Conservation (phyloP, 2,888 invertebrate species). For the Rosalia funebris region DNA sequence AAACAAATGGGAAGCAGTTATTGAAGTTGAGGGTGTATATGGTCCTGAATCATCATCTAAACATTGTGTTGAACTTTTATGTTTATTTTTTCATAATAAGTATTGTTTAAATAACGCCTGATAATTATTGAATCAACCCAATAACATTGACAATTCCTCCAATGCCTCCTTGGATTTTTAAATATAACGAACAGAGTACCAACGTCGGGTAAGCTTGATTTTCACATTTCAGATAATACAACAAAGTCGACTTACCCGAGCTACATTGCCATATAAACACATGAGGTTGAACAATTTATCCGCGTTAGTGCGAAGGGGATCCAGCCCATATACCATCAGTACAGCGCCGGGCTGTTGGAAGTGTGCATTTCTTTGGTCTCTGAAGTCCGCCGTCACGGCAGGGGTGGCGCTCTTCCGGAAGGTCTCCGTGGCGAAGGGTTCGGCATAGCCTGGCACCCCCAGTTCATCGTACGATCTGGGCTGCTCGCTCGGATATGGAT, state of each 20-base stretch:
- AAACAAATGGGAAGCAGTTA: too few species aligned
- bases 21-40: too few species aligned
- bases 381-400: conserved; percentile 54
- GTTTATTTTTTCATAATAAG: too few species aligned
- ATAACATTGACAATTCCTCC: too few species aligned
- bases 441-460: conserved; percentile 58
- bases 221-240: too few species aligned
- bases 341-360: conserved; percentile 83
- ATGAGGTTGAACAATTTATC: conserved; percentile 97
- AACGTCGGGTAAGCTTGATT: too few species aligned
- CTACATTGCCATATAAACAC: conserved; percentile 98
- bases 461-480: conserved; percentile 62
- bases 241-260: conserved; percentile 81
- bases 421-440: conserved; percentile 58
- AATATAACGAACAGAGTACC: too few species aligned
- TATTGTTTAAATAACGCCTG: too few species aligned
- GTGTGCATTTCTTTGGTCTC: conserved; percentile 55
- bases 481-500: conserved; percentile 58
- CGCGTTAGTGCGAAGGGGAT: conserved; percentile 92
- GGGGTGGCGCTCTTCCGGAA: conserved; percentile 61
- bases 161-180: too few species aligned
- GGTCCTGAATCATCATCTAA: too few species aligned
- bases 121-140: too few species aligned
- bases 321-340: conserved; percentile 98
- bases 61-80: too few species aligned